phyloP scores from a whole-genome alignment of 2,113 vertebrate genomes.

The Leiothrix lutea region DNA sequence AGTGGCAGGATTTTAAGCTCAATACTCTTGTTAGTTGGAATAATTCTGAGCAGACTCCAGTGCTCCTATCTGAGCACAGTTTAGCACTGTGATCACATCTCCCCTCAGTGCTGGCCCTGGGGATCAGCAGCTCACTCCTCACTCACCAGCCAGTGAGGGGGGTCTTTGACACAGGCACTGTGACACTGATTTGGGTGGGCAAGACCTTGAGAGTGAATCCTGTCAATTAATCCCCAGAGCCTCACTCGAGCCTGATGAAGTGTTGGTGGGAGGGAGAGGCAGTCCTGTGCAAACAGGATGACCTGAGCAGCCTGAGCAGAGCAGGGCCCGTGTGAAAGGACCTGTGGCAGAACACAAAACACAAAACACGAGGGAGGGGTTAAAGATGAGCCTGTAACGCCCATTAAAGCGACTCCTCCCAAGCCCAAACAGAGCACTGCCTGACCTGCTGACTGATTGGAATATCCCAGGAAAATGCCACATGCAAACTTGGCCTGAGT shows the following conservation, averaged over 20 bases:
- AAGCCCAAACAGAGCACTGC: background rate
- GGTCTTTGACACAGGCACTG: background rate
- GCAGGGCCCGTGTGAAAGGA: background rate
- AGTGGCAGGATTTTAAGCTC: background rate
- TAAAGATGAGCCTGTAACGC: background rate
- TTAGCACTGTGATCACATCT: background rate
- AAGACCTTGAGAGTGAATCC: background rate
- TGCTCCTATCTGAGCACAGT: background rate
- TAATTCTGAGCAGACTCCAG: background rate
- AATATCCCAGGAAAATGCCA: background rate
- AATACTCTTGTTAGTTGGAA: background rate
- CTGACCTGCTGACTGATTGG: background rate
- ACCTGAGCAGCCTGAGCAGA: background rate
- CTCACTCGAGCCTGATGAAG: background rate
- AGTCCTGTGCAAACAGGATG: background rate
- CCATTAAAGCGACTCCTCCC: background rate
- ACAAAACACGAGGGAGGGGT: background rate
- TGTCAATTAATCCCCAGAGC: background rate
- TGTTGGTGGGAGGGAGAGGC: background rate
- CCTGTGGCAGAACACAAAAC: background rate
- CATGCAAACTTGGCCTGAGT: background rate
- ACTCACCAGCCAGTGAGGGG: background rate
- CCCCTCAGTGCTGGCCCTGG: background rate
- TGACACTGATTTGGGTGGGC: background rate
- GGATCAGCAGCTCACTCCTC: constrained; percentile 8